These are phyloP conservation scores for Trichomycterus rosablanca DNA, from an alignment of 2,113 vertebrate genomes.

Conservation along the genomic window DNA sequence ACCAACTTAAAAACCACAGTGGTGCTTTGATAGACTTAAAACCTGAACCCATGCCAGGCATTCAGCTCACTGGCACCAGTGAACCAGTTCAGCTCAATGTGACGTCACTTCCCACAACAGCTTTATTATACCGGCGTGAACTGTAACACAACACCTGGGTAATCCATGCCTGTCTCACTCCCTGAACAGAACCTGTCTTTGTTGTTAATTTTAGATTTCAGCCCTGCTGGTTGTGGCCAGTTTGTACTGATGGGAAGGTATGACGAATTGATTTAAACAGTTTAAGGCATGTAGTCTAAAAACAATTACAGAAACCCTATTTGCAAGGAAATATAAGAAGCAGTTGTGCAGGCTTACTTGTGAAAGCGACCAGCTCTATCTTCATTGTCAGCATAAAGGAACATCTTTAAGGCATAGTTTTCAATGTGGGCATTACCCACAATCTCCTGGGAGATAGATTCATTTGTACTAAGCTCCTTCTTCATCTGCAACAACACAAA, in stretches of 20 bases:
- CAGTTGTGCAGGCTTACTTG: conserved; percentile 81
- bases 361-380: conserved; percentile 87
- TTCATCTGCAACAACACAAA: conserved; percentile 81
- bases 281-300: no score
- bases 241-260: not conserved
- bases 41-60: conserved; percentile 21
- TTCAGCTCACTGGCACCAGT: conserved; percentile 7
- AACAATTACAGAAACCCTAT: no score
- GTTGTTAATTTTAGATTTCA: conserved; percentile 45
- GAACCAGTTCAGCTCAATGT: not conserved
- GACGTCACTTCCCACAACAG: conserved; percentile 30
- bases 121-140: conserved; percentile 21
- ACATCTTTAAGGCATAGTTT: conserved; percentile 97
- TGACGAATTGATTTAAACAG: not conserved
- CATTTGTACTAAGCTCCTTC: conserved; percentile 85
- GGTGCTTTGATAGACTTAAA: no score
- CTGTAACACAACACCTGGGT: conserved; percentile 35
- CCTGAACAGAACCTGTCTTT: conserved; percentile 22
- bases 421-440: conserved; percentile 95
- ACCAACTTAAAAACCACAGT: no score
- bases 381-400: conserved; percentile 96
- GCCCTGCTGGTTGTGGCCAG: not conserved
- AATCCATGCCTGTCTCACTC: conserved; percentile 19
- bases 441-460: conserved; percentile 91
- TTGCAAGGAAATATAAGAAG: no score